Conservation (phyloP, 1,140 invertebrate genomes). For the Akabosia matsudoensis region DNA sequence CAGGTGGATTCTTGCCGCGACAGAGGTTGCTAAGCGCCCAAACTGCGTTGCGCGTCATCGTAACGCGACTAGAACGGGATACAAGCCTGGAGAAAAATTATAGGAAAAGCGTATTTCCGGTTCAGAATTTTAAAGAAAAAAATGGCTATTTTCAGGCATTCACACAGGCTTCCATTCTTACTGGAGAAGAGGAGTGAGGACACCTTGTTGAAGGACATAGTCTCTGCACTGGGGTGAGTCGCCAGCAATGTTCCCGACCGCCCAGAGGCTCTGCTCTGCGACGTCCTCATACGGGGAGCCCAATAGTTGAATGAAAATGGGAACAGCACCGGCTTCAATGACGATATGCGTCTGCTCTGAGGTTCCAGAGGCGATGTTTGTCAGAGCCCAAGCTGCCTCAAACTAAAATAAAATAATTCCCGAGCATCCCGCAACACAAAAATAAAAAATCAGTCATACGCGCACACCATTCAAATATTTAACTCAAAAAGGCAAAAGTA, state of each 20-base stretch:
- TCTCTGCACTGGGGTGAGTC: conserved; percentile 91
- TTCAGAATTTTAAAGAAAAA: no score
- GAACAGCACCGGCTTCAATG: conserved; percentile 89
- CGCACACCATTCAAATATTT: neutral
- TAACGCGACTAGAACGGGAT: conserved; percentile 73
- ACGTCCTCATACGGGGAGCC: conserved; percentile 84
- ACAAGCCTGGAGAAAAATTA: conserved; percentile 62
- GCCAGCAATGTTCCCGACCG: conserved; percentile 92
- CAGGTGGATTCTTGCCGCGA: conserved; percentile 93
- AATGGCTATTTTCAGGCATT: neutral
- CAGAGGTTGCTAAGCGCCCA: conserved; percentile 96
- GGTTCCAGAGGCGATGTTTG: conserved; percentile 96
- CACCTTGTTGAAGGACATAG: conserved; percentile 79
- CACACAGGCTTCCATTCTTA: conserved; percentile 58
- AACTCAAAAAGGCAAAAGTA: neutral
- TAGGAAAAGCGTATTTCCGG: no score
- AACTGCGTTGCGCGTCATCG: conserved; percentile 95
- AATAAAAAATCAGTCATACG: conserved; percentile 13
- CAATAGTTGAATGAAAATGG: conserved; percentile 82
- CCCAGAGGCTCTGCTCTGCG: conserved; percentile 95
- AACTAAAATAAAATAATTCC: conserved; percentile 74
- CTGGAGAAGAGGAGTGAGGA: conserved; percentile 84
- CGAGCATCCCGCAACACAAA: conserved; percentile 25
- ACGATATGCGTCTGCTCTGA: conserved; percentile 89
- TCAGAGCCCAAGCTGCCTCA: conserved; percentile 96